A percentile compares a stretch with the other conserved stretches of the same genome.
phyloP scores from a whole-genome alignment of 2,797 vertebrate genomes.

The Podargus strigoides region DNA sequence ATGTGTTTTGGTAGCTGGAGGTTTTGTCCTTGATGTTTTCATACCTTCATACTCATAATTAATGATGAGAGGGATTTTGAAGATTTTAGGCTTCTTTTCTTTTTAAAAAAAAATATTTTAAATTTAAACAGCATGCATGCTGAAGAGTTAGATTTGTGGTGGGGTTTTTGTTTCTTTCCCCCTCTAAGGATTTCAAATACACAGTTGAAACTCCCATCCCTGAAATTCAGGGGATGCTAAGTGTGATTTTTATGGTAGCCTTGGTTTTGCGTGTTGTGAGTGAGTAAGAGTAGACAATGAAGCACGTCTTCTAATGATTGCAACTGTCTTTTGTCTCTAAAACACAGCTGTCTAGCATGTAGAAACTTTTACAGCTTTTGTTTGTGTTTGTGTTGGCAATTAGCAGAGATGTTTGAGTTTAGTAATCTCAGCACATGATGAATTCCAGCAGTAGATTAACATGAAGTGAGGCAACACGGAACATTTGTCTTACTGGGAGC shows the following conservation, averaged over 20 bases:
- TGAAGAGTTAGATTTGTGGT: neutral
- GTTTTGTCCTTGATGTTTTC: neutral
- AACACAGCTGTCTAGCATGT: neutral
- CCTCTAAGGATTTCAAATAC: neutral
- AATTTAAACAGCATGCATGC: neutral
- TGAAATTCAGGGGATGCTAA: neutral
- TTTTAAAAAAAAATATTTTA: too few relatives aligned
- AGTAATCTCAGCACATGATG: neutral
- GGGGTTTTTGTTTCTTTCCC: neutral
- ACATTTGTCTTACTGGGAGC: neutral
- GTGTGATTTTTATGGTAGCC: neutral
- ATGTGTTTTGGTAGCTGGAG: neutral
- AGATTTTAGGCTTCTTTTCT: neutral
- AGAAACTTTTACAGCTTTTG: neutral
- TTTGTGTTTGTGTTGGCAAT: neutral
- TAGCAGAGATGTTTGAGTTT: neutral
- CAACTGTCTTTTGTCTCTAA: neutral
- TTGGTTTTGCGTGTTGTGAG: neutral
- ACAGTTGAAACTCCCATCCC: neutral
- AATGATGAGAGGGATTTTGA: neutral
- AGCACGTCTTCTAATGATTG: neutral
- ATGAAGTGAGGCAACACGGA: neutral
- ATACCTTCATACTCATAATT: neutral
- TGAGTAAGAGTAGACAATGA: neutral
- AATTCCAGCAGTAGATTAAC: neutral